Evolutionary conservation across 2,113 vertebrate species (phyloP).

Genomic region (Leuciscus idus): DNA sequence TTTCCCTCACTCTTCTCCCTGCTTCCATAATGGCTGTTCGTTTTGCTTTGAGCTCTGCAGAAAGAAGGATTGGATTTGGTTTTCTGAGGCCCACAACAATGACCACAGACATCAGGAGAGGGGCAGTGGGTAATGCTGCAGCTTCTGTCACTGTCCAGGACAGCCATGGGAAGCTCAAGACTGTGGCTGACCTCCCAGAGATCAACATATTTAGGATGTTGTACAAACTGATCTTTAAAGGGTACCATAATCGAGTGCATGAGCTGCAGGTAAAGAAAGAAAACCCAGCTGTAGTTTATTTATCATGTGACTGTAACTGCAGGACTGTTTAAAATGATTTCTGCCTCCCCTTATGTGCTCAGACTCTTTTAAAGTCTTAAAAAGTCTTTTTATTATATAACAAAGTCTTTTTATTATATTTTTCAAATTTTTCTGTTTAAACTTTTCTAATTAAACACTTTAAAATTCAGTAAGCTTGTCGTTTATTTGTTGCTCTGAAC

Average conservation of each 20-base stretch:
- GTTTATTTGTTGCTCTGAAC: not conserved
- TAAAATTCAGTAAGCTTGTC: not conserved
- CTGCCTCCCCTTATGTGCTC: not conserved
- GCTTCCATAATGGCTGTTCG: constrained; percentile 59
- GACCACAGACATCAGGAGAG: constrained; percentile 20
- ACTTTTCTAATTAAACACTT: not conserved
- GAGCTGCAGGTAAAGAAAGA: constrained; percentile 73
- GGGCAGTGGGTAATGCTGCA: constrained; percentile 15
- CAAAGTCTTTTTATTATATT: not conserved
- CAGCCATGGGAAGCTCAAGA: constrained; percentile 56
- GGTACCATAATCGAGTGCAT: constrained; percentile 69
- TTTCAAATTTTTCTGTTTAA: not conserved
- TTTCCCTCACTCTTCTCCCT: constrained; percentile 23
- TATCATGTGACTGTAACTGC: not conserved
- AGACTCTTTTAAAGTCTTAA: too few species aligned
- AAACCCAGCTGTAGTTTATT: not conserved
- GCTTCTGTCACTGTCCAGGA: not conserved
- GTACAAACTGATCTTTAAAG: constrained; percentile 69
- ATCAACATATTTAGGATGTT: constrained; percentile 59
- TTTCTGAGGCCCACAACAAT: not conserved
- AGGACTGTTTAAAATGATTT: not conserved
- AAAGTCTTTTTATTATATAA: not conserved
- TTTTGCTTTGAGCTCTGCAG: constrained; percentile 25
- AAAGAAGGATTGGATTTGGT: constrained; percentile 14
- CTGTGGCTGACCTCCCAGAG: constrained; percentile 64